A percentile compares a stretch with the other conserved stretches of the same genome.
phyloP scores from a whole-genome alignment of 2,113 vertebrate species.

The Seriola quinqueradiata region DNA sequence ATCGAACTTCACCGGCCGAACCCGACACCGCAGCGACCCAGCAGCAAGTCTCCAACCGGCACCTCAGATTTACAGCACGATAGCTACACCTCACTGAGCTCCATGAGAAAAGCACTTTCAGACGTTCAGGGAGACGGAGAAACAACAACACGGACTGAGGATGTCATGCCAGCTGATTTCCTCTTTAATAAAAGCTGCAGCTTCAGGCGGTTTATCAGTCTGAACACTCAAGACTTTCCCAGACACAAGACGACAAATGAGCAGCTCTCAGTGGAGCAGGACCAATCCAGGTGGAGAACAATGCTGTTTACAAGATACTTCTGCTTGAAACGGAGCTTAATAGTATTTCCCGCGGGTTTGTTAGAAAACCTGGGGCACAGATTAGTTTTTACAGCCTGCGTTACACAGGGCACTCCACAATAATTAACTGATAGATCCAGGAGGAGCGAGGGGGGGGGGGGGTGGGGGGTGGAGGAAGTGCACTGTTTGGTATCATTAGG shows the following conservation, averaged over 20 bases:
- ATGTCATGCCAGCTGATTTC: constrained; percentile 35
- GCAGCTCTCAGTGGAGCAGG: constrained; percentile 19
- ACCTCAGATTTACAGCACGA: neutral
- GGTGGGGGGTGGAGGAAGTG: constrained; percentile 34
- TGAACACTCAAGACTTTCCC: constrained; percentile 4
- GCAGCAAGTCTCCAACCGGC: neutral
- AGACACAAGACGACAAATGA: constrained; percentile 28
- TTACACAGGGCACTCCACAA: constrained; percentile 25
- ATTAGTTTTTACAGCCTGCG: constrained; percentile 29
- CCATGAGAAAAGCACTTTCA: constrained; percentile 2
- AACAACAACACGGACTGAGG: neutral
- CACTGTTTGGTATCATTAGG: constrained; percentile 62
- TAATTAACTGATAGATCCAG: constrained; percentile 44
- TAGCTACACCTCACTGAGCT: neutral
- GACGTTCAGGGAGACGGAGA: neutral
- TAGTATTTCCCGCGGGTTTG: constrained; percentile 25
- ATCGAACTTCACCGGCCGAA: neutral
- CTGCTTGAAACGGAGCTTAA: constrained; percentile 28
- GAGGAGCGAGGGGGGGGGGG: neutral
- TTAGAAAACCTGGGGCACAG: neutral
- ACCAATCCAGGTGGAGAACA: constrained; percentile 28
- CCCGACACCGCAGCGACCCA: neutral
- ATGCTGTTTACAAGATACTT: constrained; percentile 34
- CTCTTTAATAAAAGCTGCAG: constrained; percentile 28
- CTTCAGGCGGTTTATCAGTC: constrained; percentile 29